These are phyloP conservation scores for Trematomus bernacchii DNA, from an alignment of 2,797 vertebrate genomes.

Conservation along the genomic window DNA sequence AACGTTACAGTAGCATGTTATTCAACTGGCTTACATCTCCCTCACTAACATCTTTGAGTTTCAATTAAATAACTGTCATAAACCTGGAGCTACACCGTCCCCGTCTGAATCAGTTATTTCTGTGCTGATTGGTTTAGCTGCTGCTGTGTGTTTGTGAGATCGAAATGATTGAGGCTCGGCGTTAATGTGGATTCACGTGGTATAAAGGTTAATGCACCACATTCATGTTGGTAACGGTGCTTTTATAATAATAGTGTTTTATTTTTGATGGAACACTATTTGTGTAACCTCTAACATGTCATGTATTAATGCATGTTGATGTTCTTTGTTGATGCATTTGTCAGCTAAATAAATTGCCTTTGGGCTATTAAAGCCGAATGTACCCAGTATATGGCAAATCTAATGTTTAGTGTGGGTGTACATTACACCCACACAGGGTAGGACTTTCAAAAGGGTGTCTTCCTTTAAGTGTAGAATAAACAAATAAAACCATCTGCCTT, in stretches of 20 bases:
- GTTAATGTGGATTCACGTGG: conserved; percentile 43
- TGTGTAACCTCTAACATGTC: conserved; percentile 51
- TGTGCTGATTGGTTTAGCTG: conserved; percentile 32
- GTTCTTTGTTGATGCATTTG: conserved; percentile 45
- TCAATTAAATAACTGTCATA: conserved; percentile 6
- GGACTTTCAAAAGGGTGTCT: conserved; percentile 8
- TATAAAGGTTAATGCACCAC: conserved; percentile 68
- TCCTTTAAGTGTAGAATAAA: conserved; percentile 46
- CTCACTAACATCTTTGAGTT: conserved; percentile 18
- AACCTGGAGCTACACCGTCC: neutral
- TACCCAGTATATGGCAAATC: neutral
- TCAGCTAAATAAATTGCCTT: conserved; percentile 33
- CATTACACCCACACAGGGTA: neutral
- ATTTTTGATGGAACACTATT: conserved; percentile 38
- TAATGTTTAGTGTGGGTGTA: conserved; percentile 14
- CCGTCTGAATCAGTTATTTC: conserved; percentile 11
- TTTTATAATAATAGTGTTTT: conserved; percentile 52
- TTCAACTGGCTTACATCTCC: neutral
- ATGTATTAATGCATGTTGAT: conserved; percentile 42
- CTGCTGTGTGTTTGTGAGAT: conserved; percentile 26
- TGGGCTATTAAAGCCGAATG: conserved; percentile 8
- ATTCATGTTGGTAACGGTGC: conserved; percentile 55
- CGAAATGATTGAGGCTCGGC: conserved; percentile 42
- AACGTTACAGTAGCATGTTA: conserved; percentile 21
- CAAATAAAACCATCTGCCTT: conserved; percentile 59